Evolutionary conservation across 2,113 vertebrate genomes (phyloP), one percentile per base, ranked within the genome.

Genomic region (Hemiscyllium ocellatum): DNA sequence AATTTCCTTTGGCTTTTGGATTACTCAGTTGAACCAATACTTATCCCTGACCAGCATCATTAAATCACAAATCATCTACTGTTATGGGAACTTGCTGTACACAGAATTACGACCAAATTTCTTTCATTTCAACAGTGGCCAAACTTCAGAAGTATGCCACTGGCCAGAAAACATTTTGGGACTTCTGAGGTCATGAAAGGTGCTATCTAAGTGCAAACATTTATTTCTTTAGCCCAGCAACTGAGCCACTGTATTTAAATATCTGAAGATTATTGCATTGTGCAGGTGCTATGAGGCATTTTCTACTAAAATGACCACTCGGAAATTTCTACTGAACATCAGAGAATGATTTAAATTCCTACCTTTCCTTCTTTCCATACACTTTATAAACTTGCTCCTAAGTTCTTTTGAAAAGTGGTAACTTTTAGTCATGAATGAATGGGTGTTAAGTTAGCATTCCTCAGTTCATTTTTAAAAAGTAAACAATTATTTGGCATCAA

Each of bases 71-170:
- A 37, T 72, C 26, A 19, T 19, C n/a, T 83, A 17, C 2, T 37
- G n/a, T 83, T 42, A n/a, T 83, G 78, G 78, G n/a, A 83, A n/a
- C 78, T 83, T 83, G n/a, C 78, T 83, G n/a, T 83, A 15, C n/a
- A 19, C 13, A 17, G 37, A 37, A 13, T 83, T n/a, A 17, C 78
- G 19, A 33, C 8, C 13, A 3, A 13, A 4, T 17, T 33, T 83
- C 78, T 17, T 10, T 37, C 78, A 83, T n/a, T 83, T 17, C 78
- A 83, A 37, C 13, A 42, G 78, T 37, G 15, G 19, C 15, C 1
- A 19, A 15, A 83, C 78, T 83, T 42, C 33, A 42, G 37, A 42
- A 83, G 78, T 83, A 42, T 37, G 3, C 19, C n/a, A 37, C n/a
- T 83, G 78, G 2, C 76, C 19, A 37, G 13, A 83, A 83, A 83